These are phyloP conservation scores for Xenentodon cancila DNA, from an alignment of 2,797 vertebrate species.

Conservation along the genomic window DNA sequence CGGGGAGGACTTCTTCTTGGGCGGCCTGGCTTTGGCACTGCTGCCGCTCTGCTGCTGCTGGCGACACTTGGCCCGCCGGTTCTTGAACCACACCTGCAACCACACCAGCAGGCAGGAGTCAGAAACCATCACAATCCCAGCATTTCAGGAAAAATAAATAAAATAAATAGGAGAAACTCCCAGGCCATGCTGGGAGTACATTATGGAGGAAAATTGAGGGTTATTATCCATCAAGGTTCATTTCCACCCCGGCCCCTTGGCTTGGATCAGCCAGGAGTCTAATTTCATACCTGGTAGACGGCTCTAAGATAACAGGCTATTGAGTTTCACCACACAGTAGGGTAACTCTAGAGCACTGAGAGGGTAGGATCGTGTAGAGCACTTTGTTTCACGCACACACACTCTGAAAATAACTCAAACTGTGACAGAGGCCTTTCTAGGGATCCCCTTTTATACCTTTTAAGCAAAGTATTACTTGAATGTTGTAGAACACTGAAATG, in stretches of 20 bases:
- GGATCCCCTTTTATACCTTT: constrained; percentile 45
- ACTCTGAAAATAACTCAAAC: constrained; percentile 76
- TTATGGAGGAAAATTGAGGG: constrained; percentile 80
- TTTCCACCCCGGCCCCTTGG: constrained; percentile 77
- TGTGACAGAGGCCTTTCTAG: constrained; percentile 44
- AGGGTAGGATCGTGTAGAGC: constrained; percentile 75
- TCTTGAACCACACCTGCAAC: constrained; percentile 97
- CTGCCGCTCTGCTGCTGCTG: constrained; percentile 92
- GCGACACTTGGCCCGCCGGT: constrained; percentile 95
- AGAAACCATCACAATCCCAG: constrained; percentile 35
- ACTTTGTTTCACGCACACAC: constrained; percentile 79
- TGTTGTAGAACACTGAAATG: constrained; percentile 13
- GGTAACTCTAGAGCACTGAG: constrained; percentile 80
- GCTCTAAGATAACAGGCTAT: constrained; percentile 82
- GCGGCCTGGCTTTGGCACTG: constrained; percentile 90
- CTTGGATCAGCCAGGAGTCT: constrained; percentile 73
- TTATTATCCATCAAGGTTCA: constrained; percentile 80
- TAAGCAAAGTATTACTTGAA: constrained; percentile 43
- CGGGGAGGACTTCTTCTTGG: constrained; percentile 96
- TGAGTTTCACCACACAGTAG: constrained; percentile 80
- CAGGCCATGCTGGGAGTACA: constrained; percentile 65
- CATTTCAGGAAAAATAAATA: constrained; percentile 8
- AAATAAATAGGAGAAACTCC: constrained; percentile 8
- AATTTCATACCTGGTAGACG: constrained; percentile 81
- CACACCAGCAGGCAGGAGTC: constrained; percentile 42